Base-by-base conservation (phyloP, 2,113 vertebrate genomes). In the Vulpes lagopus region DNA sequence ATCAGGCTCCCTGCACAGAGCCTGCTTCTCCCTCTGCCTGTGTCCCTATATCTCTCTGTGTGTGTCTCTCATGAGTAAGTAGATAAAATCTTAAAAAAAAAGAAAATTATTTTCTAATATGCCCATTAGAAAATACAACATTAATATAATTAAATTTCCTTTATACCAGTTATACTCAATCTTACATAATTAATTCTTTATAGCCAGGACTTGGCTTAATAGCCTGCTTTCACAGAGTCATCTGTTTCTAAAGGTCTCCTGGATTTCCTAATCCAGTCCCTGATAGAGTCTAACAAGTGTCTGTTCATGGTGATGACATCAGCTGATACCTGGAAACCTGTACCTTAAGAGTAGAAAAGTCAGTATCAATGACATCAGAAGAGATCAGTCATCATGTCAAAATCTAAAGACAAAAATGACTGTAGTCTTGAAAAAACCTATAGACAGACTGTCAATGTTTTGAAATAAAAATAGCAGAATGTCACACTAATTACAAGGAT, bases 391-490 rank as follows among this genome's bases (percentile, higher is more conserved):
- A 62, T 38, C 69, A 49, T 25, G 82, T 82, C 30, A 93, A 71
- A 55, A 90, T 17, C 53, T 32, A 83, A 91, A 62, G 57, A 82
- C 32, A 83, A 95, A 95, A 91, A 87, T 73, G 32, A 67, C 55
- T 73, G 19, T 12, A 78, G 15, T 74, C 67, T 51, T 55, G 4
- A 74, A 43, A 59, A 65, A 2, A 91, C 53, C 79, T 65, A 83
- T 83, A 92, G 82, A 32, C 32, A 83, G 15, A 74, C 5, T 81
- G 38, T 73, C 8, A 80, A 67, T 84, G 55, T 84, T 96, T 79
- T 86, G 25, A 94, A 96, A 91, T 55, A 80, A 94, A 94, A 93
- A 86, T 10, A 91, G 51, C n/a, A 81, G 22, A 67, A 38, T 69
- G 8, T 59, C 49, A 78, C 4, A 84, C 35, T 80, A 96, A 67